These are phyloP conservation scores for Drosophila asahinai DNA, from an alignment of 1,140 invertebrate species.

Conservation along the genomic window DNA sequence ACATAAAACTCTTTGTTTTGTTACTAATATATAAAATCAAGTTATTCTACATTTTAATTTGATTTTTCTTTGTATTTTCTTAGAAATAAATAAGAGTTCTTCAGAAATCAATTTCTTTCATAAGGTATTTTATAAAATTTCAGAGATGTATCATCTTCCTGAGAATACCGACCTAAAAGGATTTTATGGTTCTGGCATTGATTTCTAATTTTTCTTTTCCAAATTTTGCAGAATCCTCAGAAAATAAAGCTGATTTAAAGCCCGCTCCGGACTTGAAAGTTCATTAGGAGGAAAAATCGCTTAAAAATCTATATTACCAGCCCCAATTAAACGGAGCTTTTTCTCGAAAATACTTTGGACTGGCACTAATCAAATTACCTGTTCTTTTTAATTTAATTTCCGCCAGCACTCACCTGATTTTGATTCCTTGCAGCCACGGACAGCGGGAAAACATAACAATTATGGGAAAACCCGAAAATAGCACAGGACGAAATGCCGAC, in stretches of 20 bases:
- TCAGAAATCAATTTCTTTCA: too few species aligned
- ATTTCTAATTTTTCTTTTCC: too few species aligned
- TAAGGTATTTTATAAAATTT: too few species aligned
- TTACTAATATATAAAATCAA: not conserved
- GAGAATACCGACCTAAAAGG: too few species aligned
- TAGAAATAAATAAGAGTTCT: too few species aligned
- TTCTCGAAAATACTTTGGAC: not conserved
- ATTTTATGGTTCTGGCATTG: too few species aligned
- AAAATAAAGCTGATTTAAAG: not conserved
- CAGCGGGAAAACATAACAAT: not conserved
- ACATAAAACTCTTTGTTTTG: not conserved
- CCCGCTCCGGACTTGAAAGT: not conserved
- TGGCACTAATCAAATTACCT: slow-evolving; percentile 26
- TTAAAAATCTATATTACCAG: not conserved
- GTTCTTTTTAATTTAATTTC: slow-evolving; percentile 22
- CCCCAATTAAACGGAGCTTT: slow-evolving; percentile 19
- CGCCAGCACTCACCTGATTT: slow-evolving; percentile 32
- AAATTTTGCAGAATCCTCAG: too few species aligned
- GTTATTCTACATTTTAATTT: too few species aligned
- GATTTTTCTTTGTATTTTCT: too few species aligned
- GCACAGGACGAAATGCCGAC: slow-evolving; percentile 40
- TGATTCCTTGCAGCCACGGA: not conserved
- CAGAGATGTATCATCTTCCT: too few species aligned
- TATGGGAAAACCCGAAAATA: slow-evolving; percentile 19
- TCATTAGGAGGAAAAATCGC: slow-evolving; percentile 5